Conservation (phyloP, 2,797 vertebrate genomes). For the Gadopsis marmoratus region DNA sequence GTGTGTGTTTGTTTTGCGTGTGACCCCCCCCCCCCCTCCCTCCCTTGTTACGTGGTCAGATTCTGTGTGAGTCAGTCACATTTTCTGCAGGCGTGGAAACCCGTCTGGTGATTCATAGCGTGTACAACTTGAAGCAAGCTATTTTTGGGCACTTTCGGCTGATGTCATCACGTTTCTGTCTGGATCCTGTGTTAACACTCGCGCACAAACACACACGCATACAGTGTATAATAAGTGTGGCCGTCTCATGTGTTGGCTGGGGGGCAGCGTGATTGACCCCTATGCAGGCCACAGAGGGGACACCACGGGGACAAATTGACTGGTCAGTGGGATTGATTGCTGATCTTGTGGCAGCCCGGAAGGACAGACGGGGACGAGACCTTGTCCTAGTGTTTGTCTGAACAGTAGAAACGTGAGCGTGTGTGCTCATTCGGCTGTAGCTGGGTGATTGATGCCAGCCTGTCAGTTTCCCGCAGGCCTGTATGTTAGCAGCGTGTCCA, state of each 20-base stretch:
- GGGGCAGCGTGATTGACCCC: slow-evolving; percentile 28
- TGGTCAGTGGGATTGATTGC: slow-evolving; percentile 30
- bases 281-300: neutral
- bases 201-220: neutral
- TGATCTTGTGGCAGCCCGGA: slow-evolving; percentile 4
- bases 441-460: slow-evolving; percentile 16
- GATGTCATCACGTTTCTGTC: slow-evolving; percentile 26
- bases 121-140: neutral
- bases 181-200: neutral
- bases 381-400: slow-evolving; percentile 9
- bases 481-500: neutral
- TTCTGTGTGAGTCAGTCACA: slow-evolving; percentile 29
- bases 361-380: neutral
- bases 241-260: neutral
- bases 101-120: slow-evolving; percentile 9
- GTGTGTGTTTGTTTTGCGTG: slow-evolving; percentile 26
- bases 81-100: slow-evolving; percentile 24
- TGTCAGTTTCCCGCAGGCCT: neutral
- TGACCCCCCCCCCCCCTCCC: no score
- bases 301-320: slow-evolving; percentile 12
- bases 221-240: neutral
- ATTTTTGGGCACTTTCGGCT: slow-evolving; percentile 11
- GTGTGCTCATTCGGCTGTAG: neutral
- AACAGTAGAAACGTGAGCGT: slow-evolving; percentile 10
- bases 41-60: neutral